Conservation (phyloP, 2,797 vertebrate genomes). For the Aplochiton taeniatus region DNA sequence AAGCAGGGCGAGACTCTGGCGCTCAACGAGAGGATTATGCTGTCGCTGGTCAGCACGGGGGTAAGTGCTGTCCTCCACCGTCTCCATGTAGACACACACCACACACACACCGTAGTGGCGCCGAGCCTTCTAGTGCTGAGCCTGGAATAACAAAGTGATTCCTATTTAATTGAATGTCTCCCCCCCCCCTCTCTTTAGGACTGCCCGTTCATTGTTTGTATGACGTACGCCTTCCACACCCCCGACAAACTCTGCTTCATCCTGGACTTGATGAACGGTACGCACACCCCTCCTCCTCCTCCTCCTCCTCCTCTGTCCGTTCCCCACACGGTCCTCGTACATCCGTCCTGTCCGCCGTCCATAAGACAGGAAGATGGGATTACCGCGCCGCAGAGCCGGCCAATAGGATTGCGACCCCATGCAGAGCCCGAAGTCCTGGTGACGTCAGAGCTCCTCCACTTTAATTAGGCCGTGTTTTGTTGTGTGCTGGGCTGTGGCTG, state of each 20-base stretch:
- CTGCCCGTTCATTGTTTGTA: conserved; percentile 98
- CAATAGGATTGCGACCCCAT: conserved; percentile 5
- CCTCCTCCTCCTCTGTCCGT: not conserved
- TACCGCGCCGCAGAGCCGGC: conserved; percentile 10
- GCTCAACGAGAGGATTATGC: conserved; percentile 97
- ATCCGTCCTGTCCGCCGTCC: not conserved
- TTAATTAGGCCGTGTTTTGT: no score
- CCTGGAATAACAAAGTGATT: no score
- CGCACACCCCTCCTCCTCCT: not conserved
- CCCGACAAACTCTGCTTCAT: conserved; percentile 99
- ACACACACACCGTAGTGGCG: not conserved
- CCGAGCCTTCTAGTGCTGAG: no score
- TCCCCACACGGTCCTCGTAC: not conserved
- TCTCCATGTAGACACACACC: not conserved
- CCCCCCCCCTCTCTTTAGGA: conserved; percentile 74
- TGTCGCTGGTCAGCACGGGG: conserved; percentile 97
- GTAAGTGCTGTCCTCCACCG: conserved; percentile 73
- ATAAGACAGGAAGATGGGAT: conserved; percentile 28
- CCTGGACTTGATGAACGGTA: conserved; percentile 98
- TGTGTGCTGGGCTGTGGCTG: not conserved
- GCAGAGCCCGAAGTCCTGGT: conserved; percentile 4
- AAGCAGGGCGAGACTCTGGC: conserved; percentile 98
- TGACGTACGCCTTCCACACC: conserved; percentile 99
- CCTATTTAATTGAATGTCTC: not conserved
- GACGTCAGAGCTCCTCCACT: conserved; percentile 17